These are phyloP conservation scores for Rhynchopsitta pachyrhyncha DNA, from an alignment of 2,113 vertebrate species.

Conservation along the genomic window DNA sequence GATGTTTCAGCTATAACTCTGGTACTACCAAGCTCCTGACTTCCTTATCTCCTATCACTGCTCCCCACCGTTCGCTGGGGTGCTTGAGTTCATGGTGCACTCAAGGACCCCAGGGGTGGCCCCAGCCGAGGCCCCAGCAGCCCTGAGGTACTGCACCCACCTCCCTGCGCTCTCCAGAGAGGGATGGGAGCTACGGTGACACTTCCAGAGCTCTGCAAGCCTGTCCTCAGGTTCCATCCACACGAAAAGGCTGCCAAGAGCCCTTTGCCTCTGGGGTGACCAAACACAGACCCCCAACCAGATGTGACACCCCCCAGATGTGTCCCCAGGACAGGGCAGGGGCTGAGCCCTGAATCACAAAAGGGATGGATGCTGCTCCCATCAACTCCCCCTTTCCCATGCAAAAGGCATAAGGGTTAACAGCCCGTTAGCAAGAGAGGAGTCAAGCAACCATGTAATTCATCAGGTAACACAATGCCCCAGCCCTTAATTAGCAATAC, in stretches of 20 bases:
- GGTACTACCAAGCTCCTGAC: background rate
- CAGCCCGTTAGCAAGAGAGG: background rate
- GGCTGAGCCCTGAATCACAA: background rate
- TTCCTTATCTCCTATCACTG: background rate
- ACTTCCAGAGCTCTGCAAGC: background rate
- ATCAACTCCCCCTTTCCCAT: background rate
- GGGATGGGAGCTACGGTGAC: background rate
- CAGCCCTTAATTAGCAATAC: slow-evolving; percentile 1
- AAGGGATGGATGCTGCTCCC: background rate
- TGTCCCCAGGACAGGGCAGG: background rate
- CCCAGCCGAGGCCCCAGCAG: background rate
- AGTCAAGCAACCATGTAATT: slow-evolving; percentile 26
- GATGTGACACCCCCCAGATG: background rate
- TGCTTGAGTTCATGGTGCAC: background rate
- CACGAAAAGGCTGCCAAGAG: background rate
- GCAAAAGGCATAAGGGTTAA: background rate
- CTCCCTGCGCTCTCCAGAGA: background rate
- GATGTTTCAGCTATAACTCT: background rate
- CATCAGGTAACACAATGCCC: background rate
- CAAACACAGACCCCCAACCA: background rate
- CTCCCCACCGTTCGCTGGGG: background rate
- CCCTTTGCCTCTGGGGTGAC: background rate
- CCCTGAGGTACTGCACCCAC: background rate
- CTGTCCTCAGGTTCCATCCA: accelerated
- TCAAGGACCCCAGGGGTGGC: accelerated